These are phyloP conservation scores for Pristionchus fissidentatus DNA, from an alignment of 2,888 invertebrate species.

Conservation along the genomic window DNA sequence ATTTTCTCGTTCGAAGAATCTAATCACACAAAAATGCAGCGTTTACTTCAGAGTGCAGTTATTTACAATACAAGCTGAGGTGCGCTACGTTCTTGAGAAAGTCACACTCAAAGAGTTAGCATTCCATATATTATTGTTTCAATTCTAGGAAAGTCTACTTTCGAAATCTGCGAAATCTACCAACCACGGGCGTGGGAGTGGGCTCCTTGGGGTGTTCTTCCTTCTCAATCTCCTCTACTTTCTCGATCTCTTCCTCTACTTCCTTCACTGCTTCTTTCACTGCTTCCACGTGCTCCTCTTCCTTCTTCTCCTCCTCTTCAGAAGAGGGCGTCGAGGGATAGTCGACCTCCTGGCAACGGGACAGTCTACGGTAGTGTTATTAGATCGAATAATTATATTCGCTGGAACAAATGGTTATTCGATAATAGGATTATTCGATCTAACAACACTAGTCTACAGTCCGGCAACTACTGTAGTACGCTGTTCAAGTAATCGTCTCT, in stretches of 20 bases:
- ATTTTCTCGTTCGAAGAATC: too few species aligned
- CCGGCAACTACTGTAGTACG: too few species aligned
- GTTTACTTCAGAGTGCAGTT: too few species aligned
- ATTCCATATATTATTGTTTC: background rate
- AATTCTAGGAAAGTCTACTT: background rate
- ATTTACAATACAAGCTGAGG: too few species aligned
- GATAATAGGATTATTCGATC: too few species aligned
- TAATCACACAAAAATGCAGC: too few species aligned
- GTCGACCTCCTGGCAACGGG: background rate
- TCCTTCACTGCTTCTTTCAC: background rate
- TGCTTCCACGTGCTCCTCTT: constrained; percentile 1
- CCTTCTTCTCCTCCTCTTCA: background rate
- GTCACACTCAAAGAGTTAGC: constrained; percentile 10
- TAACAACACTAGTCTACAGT: background rate
- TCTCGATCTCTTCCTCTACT: background rate
- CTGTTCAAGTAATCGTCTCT: too few species aligned
- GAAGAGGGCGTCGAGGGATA: background rate
- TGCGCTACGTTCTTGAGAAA: too few species aligned
- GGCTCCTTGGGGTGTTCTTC: constrained; percentile 21
- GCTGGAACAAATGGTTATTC: background rate
- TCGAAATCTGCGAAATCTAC: background rate
- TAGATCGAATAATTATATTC: too few species aligned
- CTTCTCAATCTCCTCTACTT: background rate
- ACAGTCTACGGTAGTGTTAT: background rate
- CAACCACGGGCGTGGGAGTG: constrained; percentile 18